These are phyloP conservation scores for Manis pentadactyla DNA, from an alignment of 2,797 vertebrate genomes.

Conservation along the genomic window DNA sequence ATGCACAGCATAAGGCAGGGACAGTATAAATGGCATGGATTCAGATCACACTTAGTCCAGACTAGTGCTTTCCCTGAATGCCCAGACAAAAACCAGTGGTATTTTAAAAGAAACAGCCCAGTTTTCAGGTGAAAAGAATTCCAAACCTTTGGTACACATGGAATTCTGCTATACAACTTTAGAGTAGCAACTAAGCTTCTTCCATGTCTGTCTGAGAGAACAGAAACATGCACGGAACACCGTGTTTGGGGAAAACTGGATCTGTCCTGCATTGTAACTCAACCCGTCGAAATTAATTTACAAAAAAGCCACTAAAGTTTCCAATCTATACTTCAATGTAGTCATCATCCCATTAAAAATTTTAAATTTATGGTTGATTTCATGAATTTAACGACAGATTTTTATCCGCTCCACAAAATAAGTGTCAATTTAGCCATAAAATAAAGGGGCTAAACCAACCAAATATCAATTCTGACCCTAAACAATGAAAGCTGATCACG, in stretches of 20 bases:
- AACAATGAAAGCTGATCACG: conserved; percentile 41
- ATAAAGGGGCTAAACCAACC: conserved; percentile 17
- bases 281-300: background rate
- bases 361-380: background rate
- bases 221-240: background rate
- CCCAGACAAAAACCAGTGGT: conserved; percentile 49
- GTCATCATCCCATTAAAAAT: background rate
- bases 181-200: conserved; percentile 33
- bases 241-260: background rate
- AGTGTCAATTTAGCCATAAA: background rate
- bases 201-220: background rate
- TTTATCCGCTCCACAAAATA: conserved; percentile 30
- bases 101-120: conserved; percentile 14
- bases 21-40: conserved; percentile 66
- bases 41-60: conserved; percentile 56
- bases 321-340: conserved; percentile 14
- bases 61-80: conserved; percentile 63
- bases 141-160: conserved; percentile 29
- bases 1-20: conserved; percentile 25
- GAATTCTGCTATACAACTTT: background rate
- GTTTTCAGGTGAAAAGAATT: conserved; percentile 54
- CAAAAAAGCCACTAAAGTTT: conserved; percentile 50
- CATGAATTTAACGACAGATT: conserved; percentile 11
- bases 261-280: conserved; percentile 6
- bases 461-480: background rate